Percentiles rank a stretch among this genome's conserved stretches.
phyloP scores from a whole-genome alignment of 2,797 vertebrate genomes.

The Mormyrus proboscirostris region DNA sequence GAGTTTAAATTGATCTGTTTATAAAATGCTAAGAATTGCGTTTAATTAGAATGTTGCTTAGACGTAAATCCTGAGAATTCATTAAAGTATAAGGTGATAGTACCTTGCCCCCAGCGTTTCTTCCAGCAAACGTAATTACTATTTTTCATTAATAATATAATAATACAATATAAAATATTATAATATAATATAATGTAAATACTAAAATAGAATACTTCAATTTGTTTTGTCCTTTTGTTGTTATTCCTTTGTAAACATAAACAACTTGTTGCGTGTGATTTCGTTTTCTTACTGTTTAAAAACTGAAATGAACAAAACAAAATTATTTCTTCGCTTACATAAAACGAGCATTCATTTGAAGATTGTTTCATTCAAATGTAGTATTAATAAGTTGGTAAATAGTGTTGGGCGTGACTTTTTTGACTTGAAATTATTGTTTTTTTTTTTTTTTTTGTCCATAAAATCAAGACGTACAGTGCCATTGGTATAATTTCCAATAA shows the following conservation, averaged over 20 bases:
- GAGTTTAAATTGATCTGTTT: not conserved
- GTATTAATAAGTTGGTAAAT: not conserved
- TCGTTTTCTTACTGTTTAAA: not conserved
- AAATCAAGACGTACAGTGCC: not conserved
- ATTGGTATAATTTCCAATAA: not conserved
- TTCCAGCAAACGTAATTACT: not conserved
- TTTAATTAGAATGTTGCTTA: slow-evolving; percentile 36
- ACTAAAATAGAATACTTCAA: not conserved
- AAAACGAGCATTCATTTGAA: not conserved
- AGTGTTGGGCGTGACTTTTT: not conserved
- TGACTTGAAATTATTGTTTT: not conserved
- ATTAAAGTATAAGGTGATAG: not conserved
- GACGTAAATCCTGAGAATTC: slow-evolving; percentile 21
- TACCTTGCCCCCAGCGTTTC: slow-evolving; percentile 23
- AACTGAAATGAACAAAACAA: not conserved
- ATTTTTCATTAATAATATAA: not conserved
- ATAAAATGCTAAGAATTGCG: slow-evolving; percentile 32
- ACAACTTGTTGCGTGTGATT: slow-evolving; percentile 15
- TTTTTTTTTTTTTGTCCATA: not conserved
- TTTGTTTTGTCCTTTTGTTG: not conserved
- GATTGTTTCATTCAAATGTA: not conserved
- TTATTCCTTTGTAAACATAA: not conserved
- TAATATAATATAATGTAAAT: not conserved
- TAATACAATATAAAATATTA: not conserved
- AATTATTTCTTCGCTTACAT: not conserved